Conservation (phyloP, 2,113 vertebrate species). For the Rhabdornis inornatus region DNA sequence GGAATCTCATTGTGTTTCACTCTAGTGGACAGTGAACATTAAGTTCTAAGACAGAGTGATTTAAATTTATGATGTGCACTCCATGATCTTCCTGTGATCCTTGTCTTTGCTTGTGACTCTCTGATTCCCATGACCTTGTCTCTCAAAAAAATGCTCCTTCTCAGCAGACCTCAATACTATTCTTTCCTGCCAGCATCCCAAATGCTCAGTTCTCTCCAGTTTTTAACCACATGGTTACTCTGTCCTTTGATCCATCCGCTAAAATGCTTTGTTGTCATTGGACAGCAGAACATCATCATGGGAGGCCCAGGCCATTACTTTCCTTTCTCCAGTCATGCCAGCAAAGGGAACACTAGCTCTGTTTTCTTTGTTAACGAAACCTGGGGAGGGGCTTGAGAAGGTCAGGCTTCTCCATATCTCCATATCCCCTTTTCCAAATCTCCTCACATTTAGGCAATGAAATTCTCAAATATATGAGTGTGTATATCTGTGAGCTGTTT, state of each 20-base stretch:
- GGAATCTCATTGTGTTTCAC: neutral
- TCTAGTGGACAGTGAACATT: neutral
- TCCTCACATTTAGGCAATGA: neutral
- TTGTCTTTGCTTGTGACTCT: neutral
- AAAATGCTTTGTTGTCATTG: neutral
- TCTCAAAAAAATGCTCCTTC: neutral
- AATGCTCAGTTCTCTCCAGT: neutral
- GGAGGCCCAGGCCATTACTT: neutral
- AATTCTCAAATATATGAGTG: neutral
- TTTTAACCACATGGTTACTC: neutral
- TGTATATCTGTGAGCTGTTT: neutral
- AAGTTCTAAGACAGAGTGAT: neutral
- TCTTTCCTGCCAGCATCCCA: slow-evolving; percentile 13
- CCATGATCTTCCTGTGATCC: slow-evolving; percentile 10
- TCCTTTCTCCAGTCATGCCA: neutral
- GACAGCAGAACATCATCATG: neutral
- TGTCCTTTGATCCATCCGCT: neutral
- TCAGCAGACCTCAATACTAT: neutral
- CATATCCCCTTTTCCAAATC: neutral
- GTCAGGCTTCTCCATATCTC: neutral
- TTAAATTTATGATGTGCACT: slow-evolving; percentile 20
- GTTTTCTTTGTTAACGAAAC: neutral
- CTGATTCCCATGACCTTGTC: slow-evolving; percentile 39
- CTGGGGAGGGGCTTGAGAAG: neutral
- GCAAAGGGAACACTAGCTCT: neutral